Conservation (phyloP, 2,888 invertebrate species). For the Polydrusus tereticollis region DNA sequence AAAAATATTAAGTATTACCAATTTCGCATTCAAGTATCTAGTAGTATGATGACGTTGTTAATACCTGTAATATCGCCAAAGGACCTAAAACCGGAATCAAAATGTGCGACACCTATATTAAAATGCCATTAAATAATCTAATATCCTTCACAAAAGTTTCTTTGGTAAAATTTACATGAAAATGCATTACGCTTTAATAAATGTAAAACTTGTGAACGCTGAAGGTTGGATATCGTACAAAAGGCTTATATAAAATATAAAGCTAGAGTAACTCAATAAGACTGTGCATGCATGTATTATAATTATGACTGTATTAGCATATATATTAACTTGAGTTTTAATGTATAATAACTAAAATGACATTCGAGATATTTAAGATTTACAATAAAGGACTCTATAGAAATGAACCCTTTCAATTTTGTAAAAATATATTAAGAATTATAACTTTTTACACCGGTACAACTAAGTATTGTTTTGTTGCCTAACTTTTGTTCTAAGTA, state of each 20-base stretch:
- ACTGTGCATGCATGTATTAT: conserved; percentile 59
- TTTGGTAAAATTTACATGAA: conserved; percentile 52
- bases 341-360: conserved; percentile 2
- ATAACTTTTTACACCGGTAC: too few relatives aligned
- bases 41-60: too few relatives aligned
- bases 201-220: conserved; percentile 45
- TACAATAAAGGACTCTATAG: too few relatives aligned
- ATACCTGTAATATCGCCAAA: too few relatives aligned
- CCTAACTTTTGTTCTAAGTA: too few relatives aligned
- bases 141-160: conserved; percentile 23
- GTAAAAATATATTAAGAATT: too few relatives aligned
- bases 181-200: conserved; percentile 53
- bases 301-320: conserved; percentile 63
- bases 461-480: too few relatives aligned
- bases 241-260: conserved; percentile 57
- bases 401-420: too few relatives aligned
- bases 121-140: conserved; percentile 24
- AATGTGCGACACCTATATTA: too few relatives aligned
- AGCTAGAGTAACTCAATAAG: conserved; percentile 57
- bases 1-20: too few relatives aligned
- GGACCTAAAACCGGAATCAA: too few relatives aligned
- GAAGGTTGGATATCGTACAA: conserved; percentile 51
- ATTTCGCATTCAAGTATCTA: too few relatives aligned
- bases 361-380: not conserved
- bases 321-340: conserved; percentile 61